Base-by-base conservation (phyloP, 2,888 invertebrate genomes). In the Crocallis elinguaria region DNA sequence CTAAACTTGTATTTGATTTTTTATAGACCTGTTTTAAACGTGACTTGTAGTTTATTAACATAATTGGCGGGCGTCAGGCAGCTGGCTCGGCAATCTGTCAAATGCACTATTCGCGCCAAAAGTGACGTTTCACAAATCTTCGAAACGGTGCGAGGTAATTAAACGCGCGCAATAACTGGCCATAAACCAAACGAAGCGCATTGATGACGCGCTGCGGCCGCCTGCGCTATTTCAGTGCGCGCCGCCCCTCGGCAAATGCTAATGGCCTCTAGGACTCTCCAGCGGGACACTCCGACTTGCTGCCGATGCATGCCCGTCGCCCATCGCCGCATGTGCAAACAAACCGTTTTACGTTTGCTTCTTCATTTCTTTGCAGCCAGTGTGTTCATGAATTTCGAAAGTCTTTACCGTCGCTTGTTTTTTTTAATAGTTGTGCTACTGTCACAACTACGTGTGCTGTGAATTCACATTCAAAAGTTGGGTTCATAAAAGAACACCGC, bases 241-340 rank as follows among this genome's bases (percentile, higher is more conserved):
- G 78, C 73, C 83, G 84, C 86, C 86, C 82, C 86, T 82, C 87
- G 82, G 84, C 86, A 88, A 89, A 90, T 90, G 90, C 86, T 91
- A 91, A 91, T 82, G 90, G 84, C 90, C 89, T 88, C 86, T 86
- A 85, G 88, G 88, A 82, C 82, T 80, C 86, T 84, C 84, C 86
- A 86, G 86, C 73, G 36, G 49, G 36, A 44, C 29, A 33, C 42
- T 48, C 49, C 37, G 44, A 35, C 55, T 57, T 50, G 49, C 46
- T 46, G 48, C 36, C 32, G 14, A 13, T 44, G 51, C 49, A 42
- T 57, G 62, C n/a, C n/a, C 54, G 49, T 48, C 52, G 32, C 16
- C 27, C 42, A 42, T 23, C 27, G n/a, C 35, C 27, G 29, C 29
- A 12, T 29, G 29, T 12, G 12, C 29, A 8, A 4, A 27, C n/a